A percentile compares a stretch with the other conserved stretches of the same genome.
phyloP scores from a whole-genome alignment of 2,797 vertebrate species.

The Sebastes hubbsi region DNA sequence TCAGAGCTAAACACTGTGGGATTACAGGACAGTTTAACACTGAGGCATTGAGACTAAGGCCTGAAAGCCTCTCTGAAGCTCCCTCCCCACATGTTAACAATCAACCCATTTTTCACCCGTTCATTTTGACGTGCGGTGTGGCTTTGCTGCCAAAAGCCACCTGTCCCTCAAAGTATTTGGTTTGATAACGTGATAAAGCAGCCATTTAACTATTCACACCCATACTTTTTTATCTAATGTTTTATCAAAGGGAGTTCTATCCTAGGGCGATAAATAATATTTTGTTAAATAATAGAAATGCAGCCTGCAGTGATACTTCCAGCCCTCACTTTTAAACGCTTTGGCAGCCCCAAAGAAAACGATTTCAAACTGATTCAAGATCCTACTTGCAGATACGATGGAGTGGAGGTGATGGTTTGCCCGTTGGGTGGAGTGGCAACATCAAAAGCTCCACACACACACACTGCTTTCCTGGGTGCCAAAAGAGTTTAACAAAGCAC shows the following conservation, averaged over 20 bases:
- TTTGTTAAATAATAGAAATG: conserved; percentile 30
- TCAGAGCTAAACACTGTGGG: conserved; percentile 58
- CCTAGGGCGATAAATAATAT: neutral
- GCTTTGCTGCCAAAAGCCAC: conserved; percentile 44
- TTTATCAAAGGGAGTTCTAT: conserved; percentile 34
- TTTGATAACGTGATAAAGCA: conserved; percentile 37
- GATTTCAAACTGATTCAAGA: conserved; percentile 56
- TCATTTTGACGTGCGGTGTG: conserved; percentile 31
- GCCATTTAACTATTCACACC: conserved; percentile 19
- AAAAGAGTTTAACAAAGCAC: conserved; percentile 47
- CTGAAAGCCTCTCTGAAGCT: conserved; percentile 33
- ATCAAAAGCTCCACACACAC: conserved; percentile 56
- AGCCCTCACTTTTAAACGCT: conserved; percentile 1
- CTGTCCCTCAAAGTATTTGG: conserved; percentile 41
- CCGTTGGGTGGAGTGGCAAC: conserved; percentile 52
- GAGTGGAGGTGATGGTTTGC: conserved; percentile 38
- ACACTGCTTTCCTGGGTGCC: conserved; percentile 29
- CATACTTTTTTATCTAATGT: neutral
- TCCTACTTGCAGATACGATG: conserved; percentile 32
- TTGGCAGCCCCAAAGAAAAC: conserved; percentile 32
- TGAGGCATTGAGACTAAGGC: conserved; percentile 28
- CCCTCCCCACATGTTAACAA: conserved; percentile 49
- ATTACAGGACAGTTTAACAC: conserved; percentile 67
- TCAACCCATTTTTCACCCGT: conserved; percentile 37
- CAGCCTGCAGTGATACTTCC: conserved; percentile 27